Percentiles rank a stretch among this genome's conserved stretches.
These are phyloP conservation scores for Oryzias sinensis DNA, from an alignment of 2,797 vertebrate species.

Conservation along the genomic window DNA sequence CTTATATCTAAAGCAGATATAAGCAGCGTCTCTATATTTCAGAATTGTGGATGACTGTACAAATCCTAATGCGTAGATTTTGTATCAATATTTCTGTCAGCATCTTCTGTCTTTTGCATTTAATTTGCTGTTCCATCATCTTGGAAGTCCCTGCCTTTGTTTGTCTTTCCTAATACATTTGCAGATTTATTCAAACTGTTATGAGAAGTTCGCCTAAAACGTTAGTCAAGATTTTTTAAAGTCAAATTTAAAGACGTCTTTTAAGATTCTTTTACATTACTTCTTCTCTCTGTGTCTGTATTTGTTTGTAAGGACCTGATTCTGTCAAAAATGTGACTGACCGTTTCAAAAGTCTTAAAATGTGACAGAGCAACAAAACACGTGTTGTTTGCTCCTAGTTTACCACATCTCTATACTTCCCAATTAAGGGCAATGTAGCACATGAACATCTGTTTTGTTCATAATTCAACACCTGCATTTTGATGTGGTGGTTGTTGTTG, in stretches of 20 bases:
- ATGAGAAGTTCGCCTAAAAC: background rate
- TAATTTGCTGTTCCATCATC: background rate
- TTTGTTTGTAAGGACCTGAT: slow-evolving; percentile 1
- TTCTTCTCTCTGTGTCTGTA: background rate
- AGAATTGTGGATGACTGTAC: background rate
- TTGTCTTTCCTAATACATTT: background rate
- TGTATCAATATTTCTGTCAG: background rate
- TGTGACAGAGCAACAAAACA: no score
- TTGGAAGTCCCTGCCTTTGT: background rate
- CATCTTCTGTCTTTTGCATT: background rate
- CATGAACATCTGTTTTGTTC: background rate
- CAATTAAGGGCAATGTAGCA: background rate
- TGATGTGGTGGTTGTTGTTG: no score
- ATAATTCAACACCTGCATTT: background rate
- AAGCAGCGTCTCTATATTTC: slow-evolving; percentile 3
- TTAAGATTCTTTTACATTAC: background rate
- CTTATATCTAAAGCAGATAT: slow-evolving; percentile 33
- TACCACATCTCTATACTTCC: background rate
- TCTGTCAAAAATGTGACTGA: no score
- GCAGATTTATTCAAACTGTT: background rate
- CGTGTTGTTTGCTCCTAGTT: background rate
- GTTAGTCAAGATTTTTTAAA: no score
- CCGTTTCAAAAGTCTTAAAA: no score
- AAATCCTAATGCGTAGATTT: background rate
- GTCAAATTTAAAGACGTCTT: background rate